phyloP scores from a whole-genome alignment of 2,113 vertebrate genomes.

The Hyperopisus bebe region DNA sequence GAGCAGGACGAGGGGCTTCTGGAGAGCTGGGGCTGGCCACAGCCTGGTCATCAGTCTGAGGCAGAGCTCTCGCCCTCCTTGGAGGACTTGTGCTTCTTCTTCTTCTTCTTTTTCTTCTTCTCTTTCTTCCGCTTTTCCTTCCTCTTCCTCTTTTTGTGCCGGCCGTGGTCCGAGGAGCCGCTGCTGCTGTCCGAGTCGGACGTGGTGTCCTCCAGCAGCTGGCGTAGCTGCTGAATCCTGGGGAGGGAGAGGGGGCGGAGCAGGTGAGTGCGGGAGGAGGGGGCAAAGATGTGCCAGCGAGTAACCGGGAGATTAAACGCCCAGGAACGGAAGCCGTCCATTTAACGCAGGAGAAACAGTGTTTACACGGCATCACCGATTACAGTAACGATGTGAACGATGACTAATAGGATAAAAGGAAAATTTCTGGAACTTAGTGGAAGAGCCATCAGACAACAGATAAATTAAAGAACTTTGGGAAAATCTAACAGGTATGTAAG shows the following conservation, averaged over 20 bases:
- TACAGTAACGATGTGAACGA: not conserved
- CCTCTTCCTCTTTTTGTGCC: slow-evolving; percentile 48
- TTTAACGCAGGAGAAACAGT: not conserved
- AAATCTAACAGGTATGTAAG: not conserved
- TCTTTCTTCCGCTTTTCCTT: slow-evolving; percentile 50
- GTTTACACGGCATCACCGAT: not conserved
- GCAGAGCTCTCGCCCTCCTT: slow-evolving; percentile 63
- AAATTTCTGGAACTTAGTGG: not conserved
- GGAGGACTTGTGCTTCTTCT: slow-evolving; percentile 68
- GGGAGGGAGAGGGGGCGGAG: slow-evolving; percentile 25
- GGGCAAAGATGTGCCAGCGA: not conserved
- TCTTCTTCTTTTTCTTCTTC: slow-evolving; percentile 68
- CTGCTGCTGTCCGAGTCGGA: slow-evolving; percentile 67
- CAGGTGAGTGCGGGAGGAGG: not conserved
- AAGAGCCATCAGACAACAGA: not conserved
- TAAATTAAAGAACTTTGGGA: not conserved
- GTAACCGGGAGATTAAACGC: not conserved
- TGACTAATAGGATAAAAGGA: not conserved
- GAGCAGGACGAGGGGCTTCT: not conserved
- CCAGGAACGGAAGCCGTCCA: not conserved
- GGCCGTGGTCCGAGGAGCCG: slow-evolving; percentile 53
- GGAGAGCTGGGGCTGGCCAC: not conserved
- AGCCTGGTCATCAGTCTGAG: slow-evolving; percentile 55
- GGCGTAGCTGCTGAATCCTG: slow-evolving; percentile 87
- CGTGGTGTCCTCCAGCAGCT: slow-evolving; percentile 83